These are phyloP conservation scores for Eupeodes corollae DNA, from an alignment of 1,140 invertebrate genomes.

Conservation along the genomic window DNA sequence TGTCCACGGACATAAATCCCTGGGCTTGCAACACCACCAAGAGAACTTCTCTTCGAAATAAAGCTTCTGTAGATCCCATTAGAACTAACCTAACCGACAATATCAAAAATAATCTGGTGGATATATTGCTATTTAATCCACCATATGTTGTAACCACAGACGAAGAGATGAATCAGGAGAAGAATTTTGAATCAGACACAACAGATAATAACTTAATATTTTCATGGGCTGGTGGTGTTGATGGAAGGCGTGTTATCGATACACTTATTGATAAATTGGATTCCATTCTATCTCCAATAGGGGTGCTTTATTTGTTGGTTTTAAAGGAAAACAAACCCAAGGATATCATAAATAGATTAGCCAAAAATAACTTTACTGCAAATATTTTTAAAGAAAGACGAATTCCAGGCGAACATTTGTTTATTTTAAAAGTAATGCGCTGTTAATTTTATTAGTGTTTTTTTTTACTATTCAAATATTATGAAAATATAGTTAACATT, in stretches of 20 bases:
- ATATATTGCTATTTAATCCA: constrained; percentile 92
- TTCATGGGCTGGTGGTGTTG: constrained; percentile 75
- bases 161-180: constrained; percentile 40
- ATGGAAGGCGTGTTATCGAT: constrained; percentile 73
- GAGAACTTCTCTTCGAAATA: constrained; percentile 54
- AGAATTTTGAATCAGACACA: not conserved
- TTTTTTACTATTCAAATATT: too few relatives aligned
- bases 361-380: constrained; percentile 46
- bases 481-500: too few relatives aligned
- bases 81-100: constrained; percentile 53
- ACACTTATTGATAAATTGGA: constrained; percentile 56
- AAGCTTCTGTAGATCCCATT: constrained; percentile 50
- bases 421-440: constrained; percentile 38
- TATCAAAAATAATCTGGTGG: constrained; percentile 46
- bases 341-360: constrained; percentile 55
- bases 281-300: constrained; percentile 53
- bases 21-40: constrained; percentile 60
- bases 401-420: constrained; percentile 41
- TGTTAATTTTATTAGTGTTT: too few relatives aligned
- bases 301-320: constrained; percentile 73
- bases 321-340: constrained; percentile 76
- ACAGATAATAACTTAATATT: constrained; percentile 41
- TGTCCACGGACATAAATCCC: constrained; percentile 75
- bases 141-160: constrained; percentile 83
- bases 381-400: constrained; percentile 53